Evolutionary conservation across 2,888 invertebrate genomes (phyloP).

Genomic region (Nebria salina): DNA sequence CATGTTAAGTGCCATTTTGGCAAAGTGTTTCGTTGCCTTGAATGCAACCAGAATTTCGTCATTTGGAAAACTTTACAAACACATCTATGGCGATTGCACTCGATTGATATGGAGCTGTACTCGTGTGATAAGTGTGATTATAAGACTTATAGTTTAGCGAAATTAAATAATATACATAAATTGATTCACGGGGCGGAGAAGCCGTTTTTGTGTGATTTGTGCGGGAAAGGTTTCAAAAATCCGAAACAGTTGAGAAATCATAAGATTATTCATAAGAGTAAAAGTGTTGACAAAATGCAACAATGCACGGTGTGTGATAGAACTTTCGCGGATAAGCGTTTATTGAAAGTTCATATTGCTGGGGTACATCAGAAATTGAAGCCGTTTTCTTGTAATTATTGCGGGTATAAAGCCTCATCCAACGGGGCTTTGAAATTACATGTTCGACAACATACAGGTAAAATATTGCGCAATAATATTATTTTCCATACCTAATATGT

Average conservation of each 20-base stretch:
- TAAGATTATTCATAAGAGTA: conserved; percentile 69
- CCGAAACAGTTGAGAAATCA: conserved; percentile 83
- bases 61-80: conserved; percentile 77
- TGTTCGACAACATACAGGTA: conserved; percentile 76
- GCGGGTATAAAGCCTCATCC: conserved; percentile 73
- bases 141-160: conserved; percentile 75
- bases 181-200: conserved; percentile 77
- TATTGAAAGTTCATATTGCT: conserved; percentile 67
- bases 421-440: conserved; percentile 75
- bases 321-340: conserved; percentile 66
- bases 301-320: conserved; percentile 71
- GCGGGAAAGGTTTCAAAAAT: conserved; percentile 83
- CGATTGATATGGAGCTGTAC: conserved; percentile 81
- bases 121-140: conserved; percentile 80
- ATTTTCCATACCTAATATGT: no score
- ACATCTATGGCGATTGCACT: conserved; percentile 82
- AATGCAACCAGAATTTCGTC: conserved; percentile 69
- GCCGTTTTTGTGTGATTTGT: conserved; percentile 71
- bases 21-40: conserved; percentile 68
- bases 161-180: conserved; percentile 77
- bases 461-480: conserved; percentile 37
- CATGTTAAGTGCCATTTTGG: conserved; percentile 71
- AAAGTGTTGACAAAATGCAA: conserved; percentile 54
- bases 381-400: conserved; percentile 74
- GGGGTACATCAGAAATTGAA: conserved; percentile 75